phyloP scores from a whole-genome alignment of 1,140 invertebrate genomes.

The Drosophila trapezifrons region DNA sequence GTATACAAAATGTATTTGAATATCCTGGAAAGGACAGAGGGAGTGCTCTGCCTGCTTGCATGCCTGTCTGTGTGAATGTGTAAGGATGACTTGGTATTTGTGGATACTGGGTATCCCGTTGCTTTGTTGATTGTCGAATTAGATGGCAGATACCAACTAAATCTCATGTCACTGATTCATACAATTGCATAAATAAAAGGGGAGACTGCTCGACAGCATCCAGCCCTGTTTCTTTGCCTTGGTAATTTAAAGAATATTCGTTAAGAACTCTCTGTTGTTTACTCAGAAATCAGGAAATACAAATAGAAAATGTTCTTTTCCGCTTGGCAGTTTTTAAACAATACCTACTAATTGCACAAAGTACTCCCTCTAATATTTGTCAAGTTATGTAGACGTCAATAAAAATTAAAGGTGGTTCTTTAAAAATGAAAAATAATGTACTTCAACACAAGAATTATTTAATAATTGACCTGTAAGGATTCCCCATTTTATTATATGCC shows the following conservation, averaged over 20 bases:
- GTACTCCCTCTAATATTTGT: neutral
- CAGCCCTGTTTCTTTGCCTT: neutral
- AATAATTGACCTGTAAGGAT: too few species aligned
- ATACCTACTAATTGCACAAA: neutral
- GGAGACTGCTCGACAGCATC: neutral
- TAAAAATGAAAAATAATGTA: neutral
- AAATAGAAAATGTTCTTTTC: neutral
- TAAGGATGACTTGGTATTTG: conserved; percentile 36
- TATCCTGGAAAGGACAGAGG: conserved; percentile 8
- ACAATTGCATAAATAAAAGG: conserved; percentile 15
- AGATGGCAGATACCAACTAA: conserved; percentile 37
- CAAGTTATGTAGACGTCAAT: neutral
- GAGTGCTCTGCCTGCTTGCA: neutral
- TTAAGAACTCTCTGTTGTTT: neutral
- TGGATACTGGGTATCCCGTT: conserved; percentile 37
- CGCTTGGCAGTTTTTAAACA: neutral
- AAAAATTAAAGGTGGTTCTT: neutral
- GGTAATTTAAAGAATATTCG: neutral
- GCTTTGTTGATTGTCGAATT: conserved; percentile 49
- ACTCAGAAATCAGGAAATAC: neutral
- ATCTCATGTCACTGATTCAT: conserved; percentile 35
- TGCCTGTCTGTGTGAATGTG: neutral
- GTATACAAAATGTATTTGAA: conserved; percentile 39
- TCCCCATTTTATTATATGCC: too few species aligned
- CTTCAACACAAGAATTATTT: neutral